Evolutionary conservation across 2,888 invertebrate genomes (phyloP), one percentile per base, ranked within the genome.

Genomic region (Lasioglossum pauxillum): DNA sequence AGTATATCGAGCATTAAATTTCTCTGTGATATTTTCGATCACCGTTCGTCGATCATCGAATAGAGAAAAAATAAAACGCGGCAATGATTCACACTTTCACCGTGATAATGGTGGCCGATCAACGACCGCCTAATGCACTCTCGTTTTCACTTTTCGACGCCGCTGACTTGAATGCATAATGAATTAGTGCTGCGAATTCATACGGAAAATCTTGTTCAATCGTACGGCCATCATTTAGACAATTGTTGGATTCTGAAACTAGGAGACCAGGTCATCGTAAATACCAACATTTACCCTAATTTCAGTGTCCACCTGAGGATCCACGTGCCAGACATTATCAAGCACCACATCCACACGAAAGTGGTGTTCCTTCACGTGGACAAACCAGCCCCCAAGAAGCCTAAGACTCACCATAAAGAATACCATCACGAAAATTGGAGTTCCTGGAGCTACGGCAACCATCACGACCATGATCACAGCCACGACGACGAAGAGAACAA

Each of bases 331-430:
- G 96, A 97, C 93, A 95, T 96, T 77, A 96, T 96, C 86, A 96
- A 96, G 72, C 96, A 96, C 86, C 96, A 96, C 75, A 95, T 96
- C 85, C 97, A 97, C 91, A 97, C 96, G 12, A 96, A 96, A 92
- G 96, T 96, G 78, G 95, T 97, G 72, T 96, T 96, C 23, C 95
- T 96, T 74, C 96, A 96, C 89, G 96, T 96, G 83, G 96, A 95
- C 53, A 90, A 92, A 14, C 92, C 92, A 75, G 35, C 41, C 0
- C 76, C 78, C 1, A 89, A 83, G 75, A 86, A 80, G 27, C 83
- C 83, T 0, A 74, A 69, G 19, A 84, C 89, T 0, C 77, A 91
- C n/a, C 89, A 96, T 75, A 95, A 96, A 75, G 96, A 96, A 92
- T 95, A 96, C 90, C 96, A 96, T 86, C 95, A 90, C 16, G 92